A percentile compares a stretch with the other conserved stretches of the same genome.
Evolutionary conservation across 2,888 invertebrate species (phyloP).

Genomic region (Watsonalla cultraria): DNA sequence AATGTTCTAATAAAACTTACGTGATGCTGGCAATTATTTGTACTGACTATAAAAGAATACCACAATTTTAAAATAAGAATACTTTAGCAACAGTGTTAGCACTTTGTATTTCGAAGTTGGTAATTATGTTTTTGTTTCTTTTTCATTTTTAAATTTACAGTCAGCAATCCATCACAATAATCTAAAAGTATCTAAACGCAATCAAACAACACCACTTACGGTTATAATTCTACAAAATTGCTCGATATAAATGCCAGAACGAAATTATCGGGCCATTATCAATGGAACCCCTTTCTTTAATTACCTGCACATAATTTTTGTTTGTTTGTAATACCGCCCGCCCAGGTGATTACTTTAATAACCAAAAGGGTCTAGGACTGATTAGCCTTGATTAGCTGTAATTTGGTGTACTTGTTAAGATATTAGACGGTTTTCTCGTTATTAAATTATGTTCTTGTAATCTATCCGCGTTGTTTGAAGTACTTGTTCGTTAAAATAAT

Average conservation of each 20-base stretch:
- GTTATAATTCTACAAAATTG: conserved; percentile 71
- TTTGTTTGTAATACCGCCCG: conserved; percentile 61
- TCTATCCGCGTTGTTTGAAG: background rate
- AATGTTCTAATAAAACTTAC: too few species aligned
- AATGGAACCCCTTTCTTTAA: conserved; percentile 75
- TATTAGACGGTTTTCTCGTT: conserved; percentile 54
- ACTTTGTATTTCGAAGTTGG: background rate
- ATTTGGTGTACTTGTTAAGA: conserved; percentile 57
- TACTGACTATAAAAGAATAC: too few species aligned
- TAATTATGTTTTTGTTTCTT: conserved; percentile 4
- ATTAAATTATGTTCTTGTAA: conserved; percentile 24
- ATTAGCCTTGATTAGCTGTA: conserved; percentile 64
- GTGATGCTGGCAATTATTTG: too few species aligned
- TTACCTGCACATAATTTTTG: conserved; percentile 70
- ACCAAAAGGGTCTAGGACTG: conserved; percentile 50
- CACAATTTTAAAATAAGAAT: too few species aligned
- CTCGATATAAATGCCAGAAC: conserved; percentile 46
- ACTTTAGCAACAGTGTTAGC: conserved; percentile 13
- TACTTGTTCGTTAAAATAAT: conserved; percentile 9
- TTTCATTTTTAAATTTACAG: conserved; percentile 27
- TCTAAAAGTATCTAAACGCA: conserved; percentile 48
- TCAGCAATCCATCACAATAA: conserved; percentile 58
- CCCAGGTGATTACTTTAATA: conserved; percentile 66
- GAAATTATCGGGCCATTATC: conserved; percentile 71
- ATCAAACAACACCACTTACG: conserved; percentile 56